These are phyloP conservation scores for Nipponia nippon DNA, from an alignment of 2,113 vertebrate genomes.

Conservation along the genomic window DNA sequence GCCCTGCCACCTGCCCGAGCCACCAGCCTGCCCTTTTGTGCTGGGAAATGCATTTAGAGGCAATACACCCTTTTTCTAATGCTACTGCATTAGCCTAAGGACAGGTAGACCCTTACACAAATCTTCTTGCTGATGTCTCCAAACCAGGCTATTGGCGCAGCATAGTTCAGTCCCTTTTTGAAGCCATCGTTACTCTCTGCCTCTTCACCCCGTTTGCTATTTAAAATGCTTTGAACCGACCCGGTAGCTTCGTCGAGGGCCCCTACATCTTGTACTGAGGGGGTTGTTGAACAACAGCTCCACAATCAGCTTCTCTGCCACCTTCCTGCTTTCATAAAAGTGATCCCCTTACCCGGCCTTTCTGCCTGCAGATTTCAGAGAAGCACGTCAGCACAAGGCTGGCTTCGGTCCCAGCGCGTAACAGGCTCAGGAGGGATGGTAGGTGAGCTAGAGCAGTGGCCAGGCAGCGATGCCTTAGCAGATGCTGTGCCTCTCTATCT, in stretches of 20 bases:
- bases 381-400: rapidly evolving
- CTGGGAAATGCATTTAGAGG: background rate
- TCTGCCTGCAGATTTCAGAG: background rate
- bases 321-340: background rate
- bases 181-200: background rate
- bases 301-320: background rate
- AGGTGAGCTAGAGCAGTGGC: background rate
- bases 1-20: background rate
- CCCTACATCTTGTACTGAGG: rapidly evolving
- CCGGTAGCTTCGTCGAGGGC: background rate
- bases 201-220: background rate
- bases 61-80: background rate
- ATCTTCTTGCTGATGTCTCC: background rate
- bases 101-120: background rate
- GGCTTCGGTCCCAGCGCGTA: rapidly evolving
- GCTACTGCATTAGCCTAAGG: background rate
- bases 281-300: background rate
- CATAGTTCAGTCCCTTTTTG: background rate
- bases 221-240: background rate
- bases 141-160: background rate
- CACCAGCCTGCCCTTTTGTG: background rate
- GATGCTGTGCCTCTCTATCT: background rate
- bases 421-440: background rate
- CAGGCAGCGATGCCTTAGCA: background rate
- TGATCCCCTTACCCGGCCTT: rapidly evolving